Percentiles rank a stretch among this genome's conserved stretches.
phyloP scores from a whole-genome alignment of 2,113 vertebrate genomes.

The Kryptolebias marmoratus region DNA sequence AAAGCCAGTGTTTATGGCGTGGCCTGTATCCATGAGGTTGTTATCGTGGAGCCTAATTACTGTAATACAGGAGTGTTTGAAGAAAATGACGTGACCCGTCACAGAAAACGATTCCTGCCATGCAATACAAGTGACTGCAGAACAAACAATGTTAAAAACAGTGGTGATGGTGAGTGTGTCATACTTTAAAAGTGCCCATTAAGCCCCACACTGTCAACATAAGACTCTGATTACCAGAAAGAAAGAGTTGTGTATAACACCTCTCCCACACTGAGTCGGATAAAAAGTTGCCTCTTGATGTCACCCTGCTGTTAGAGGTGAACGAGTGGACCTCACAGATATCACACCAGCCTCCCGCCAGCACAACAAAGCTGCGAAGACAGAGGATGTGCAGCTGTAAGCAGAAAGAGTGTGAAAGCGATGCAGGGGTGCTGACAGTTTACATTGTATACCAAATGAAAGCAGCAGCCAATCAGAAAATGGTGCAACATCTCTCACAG shows the following conservation, averaged over 20 bases:
- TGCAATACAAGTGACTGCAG: too few relatives aligned
- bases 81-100: too few relatives aligned
- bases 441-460: conserved; percentile 37
- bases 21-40: too few relatives aligned
- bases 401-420: conserved; percentile 22
- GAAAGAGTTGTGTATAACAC: not conserved
- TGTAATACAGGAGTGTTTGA: too few relatives aligned
- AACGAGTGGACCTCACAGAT: not conserved
- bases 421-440: conserved; percentile 21
- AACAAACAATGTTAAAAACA: too few relatives aligned
- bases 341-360: conserved; percentile 10
- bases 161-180: too few relatives aligned
- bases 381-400: conserved; percentile 37
- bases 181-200: not conserved
- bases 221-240: not conserved
- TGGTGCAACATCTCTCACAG: conserved; percentile 17
- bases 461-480: conserved; percentile 1
- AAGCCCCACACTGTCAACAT: not conserved
- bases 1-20: too few relatives aligned
- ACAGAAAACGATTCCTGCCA: too few relatives aligned
- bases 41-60: too few relatives aligned
- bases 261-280: not conserved
- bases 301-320: not conserved
- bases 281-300: not conserved
- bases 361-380: conserved; percentile 16